Base-by-base conservation (phyloP, 92 coral and sea anemone genomes). In the Micromussa lordhowensis region DNA sequence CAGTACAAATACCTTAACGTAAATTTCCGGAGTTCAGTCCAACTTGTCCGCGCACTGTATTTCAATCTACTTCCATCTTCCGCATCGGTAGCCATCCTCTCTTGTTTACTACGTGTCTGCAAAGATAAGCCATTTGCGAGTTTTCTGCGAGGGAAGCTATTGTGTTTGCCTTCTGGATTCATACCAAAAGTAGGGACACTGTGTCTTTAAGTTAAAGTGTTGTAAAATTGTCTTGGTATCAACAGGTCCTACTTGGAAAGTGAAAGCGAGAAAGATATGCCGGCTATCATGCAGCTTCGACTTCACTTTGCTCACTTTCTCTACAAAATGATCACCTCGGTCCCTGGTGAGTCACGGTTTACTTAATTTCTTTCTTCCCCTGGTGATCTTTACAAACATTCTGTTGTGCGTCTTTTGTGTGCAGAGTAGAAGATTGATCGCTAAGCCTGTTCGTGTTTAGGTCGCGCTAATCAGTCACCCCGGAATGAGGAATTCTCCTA, bases 261-360 rank as follows among this genome's bases (percentile, higher is more conserved):
- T 81, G 99, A 97, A 90, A 96, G 98, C 17, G 99, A 97, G 84
- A 97, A 94, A 85, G 99, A 97, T 90, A 95, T 94, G 93, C 93
- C 98, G 4, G 97, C 98, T 24, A 90, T 97, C 35, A 91, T 96
- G 94, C 91, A 93, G 87, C 93, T 96, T 18, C 86, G 98, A 89
- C 93, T 97, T 28, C 90, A 97, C 83, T 97, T 97, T 78, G 92
- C 95, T 31, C 93, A 90, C 87, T 97, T 97, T 77, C 90, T 97
- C 18, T 92, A 92, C 86, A 97, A 96, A 93, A 91, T 97, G 98
- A 97, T 97, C 77, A 93, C 95, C 21, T 95, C 98, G 38, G 93
- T 97, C 14, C 89, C 98, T 51, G 92, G 99, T 97, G 77, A 93
- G 98, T 92, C 38, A 53, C 32, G 5, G 53, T 14, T 24, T 35